Percentiles rank a stretch among this genome's conserved stretches.
These are phyloP conservation scores for Idaea biselata DNA, from an alignment of 2,888 invertebrate species.

Conservation along the genomic window DNA sequence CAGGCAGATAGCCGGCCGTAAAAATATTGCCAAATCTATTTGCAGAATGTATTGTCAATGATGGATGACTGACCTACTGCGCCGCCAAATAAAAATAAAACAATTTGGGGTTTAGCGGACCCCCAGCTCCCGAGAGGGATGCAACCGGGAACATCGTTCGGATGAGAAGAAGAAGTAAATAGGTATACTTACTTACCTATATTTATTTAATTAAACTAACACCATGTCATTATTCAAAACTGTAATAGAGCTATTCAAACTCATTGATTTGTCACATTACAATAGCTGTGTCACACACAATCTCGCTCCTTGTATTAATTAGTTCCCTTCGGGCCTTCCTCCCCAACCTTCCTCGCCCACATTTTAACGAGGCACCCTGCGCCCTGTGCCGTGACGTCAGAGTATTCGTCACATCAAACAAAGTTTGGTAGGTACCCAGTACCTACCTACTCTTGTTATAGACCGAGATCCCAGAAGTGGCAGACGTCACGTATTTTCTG, in stretches of 20 bases:
- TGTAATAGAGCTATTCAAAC: not conserved
- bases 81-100: too few relatives aligned
- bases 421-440: constrained; percentile 18
- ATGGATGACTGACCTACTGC: too few relatives aligned
- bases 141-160: too few relatives aligned
- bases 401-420: constrained; percentile 37
- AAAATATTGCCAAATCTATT: too few relatives aligned
- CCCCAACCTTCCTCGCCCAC: not conserved
- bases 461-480: constrained; percentile 1
- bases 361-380: constrained; percentile 11
- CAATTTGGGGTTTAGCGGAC: too few relatives aligned
- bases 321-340: not conserved
- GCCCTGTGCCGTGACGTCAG: constrained; percentile 49
- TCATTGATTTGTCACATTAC: constrained; percentile 3
- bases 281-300: not conserved
- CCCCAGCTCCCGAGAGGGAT: too few relatives aligned
- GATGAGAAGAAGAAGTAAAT: too few relatives aligned
- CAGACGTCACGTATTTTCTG: too few relatives aligned
- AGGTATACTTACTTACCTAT: too few relatives aligned
- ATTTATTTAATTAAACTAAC: too few relatives aligned
- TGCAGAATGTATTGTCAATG: too few relatives aligned
- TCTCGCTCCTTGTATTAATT: not conserved
- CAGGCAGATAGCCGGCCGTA: too few relatives aligned
- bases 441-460: constrained; percentile 16
- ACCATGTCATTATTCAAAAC: not conserved